Evolutionary conservation across 2,888 invertebrate species (phyloP).

Genomic region (Cheilosia soror): DNA sequence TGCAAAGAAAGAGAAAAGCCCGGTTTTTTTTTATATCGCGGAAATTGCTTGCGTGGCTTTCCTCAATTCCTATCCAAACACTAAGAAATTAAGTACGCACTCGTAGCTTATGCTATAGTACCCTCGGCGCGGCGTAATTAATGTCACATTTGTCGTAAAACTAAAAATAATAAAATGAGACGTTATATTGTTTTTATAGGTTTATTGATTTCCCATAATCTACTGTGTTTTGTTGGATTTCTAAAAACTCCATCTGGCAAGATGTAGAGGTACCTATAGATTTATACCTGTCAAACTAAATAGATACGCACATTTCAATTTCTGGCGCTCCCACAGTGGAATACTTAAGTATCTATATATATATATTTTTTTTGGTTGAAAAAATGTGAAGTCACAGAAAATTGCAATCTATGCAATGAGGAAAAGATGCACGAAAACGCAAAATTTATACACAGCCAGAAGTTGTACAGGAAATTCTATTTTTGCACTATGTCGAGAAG

Average conservation of each 20-base stretch:
- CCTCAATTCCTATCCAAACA: slow-evolving; percentile 46
- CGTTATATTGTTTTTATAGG: slow-evolving; percentile 22
- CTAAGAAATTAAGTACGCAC: slow-evolving; percentile 17
- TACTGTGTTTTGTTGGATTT: slow-evolving; percentile 14
- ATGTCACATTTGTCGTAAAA: slow-evolving; percentile 60
- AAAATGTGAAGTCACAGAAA: slow-evolving; percentile 10
- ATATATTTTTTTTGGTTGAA: background rate
- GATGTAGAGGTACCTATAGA: too few relatives aligned
- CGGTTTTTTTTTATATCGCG: slow-evolving; percentile 31
- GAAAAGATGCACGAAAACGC: slow-evolving; percentile 41
- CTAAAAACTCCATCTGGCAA: slow-evolving; percentile 8
- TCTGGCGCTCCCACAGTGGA: slow-evolving; percentile 3
- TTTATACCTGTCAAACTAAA: background rate
- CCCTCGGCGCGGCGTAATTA: background rate
- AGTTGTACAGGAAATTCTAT: slow-evolving; percentile 43
- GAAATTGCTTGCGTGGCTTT: slow-evolving; percentile 70
- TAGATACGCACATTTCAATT: background rate
- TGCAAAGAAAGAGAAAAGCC: slow-evolving; percentile 12
- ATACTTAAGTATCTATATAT: background rate
- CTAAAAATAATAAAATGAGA: slow-evolving; percentile 30
- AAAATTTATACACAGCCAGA: slow-evolving; percentile 46
- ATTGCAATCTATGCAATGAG: slow-evolving; percentile 37
- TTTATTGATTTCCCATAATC: slow-evolving; percentile 62
- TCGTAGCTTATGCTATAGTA: background rate
- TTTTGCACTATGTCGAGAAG: slow-evolving; percentile 11